These are phyloP conservation scores for Cheilosia vernalis DNA, from an alignment of 2,888 invertebrate genomes.

Conservation along the genomic window DNA sequence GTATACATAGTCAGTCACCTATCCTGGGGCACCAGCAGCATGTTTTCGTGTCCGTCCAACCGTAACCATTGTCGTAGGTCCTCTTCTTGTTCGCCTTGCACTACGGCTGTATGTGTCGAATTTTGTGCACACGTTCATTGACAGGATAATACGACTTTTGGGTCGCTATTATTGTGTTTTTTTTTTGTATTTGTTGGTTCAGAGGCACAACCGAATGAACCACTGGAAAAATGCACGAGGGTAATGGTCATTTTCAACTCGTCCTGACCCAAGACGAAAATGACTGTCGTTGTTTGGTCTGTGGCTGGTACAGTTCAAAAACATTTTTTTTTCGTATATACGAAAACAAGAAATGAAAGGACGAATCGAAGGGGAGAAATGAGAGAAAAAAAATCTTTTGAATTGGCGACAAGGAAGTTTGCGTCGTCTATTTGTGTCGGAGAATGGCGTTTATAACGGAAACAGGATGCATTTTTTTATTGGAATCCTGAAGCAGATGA, in stretches of 20 bases:
- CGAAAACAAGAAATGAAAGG: conserved; percentile 1
- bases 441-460: conserved; percentile 39
- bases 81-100: conserved; percentile 19
- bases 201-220: conserved; percentile 13
- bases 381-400: conserved; percentile 26
- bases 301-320: conserved; percentile 37
- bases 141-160: conserved; percentile 33
- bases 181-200: background rate
- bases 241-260: conserved; percentile 55
- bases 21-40: conserved; percentile 53
- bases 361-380: conserved; percentile 14
- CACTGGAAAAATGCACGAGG: conserved; percentile 36
- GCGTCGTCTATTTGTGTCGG: conserved; percentile 43
- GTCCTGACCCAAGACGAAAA: conserved; percentile 44
- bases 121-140: conserved; percentile 23
- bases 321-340: background rate
- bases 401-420: conserved; percentile 66
- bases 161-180: no score
- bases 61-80: conserved; percentile 67
- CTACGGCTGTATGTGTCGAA: conserved; percentile 7
- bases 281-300: conserved; percentile 4
- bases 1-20: conserved; percentile 18
- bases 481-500: conserved; percentile 35
- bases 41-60: conserved; percentile 42
- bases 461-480: conserved; percentile 65